These are phyloP conservation scores for Orycteropus afer DNA, from an alignment of 2,113 vertebrate genomes.

Conservation along the genomic window DNA sequence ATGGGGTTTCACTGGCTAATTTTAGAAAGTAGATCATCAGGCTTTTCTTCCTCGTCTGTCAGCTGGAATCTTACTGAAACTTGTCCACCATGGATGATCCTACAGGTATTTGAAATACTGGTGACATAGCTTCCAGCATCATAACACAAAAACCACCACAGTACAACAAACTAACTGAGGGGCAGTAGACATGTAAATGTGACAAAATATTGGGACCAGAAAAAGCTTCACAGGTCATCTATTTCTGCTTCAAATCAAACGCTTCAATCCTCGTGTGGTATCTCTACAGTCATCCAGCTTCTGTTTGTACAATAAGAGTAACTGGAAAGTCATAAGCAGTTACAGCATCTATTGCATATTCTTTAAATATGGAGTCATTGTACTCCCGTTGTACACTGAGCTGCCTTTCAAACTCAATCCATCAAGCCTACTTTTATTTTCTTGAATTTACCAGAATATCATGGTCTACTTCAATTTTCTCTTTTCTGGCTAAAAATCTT, in stretches of 20 bases:
- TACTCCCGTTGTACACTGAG: not conserved
- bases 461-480: not conserved
- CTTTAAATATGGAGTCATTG: not conserved
- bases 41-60: not conserved
- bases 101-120: not conserved
- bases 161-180: not conserved
- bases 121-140: not conserved
- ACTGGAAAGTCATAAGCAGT: not conserved
- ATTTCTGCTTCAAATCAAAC: not conserved
- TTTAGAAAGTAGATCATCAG: not conserved
- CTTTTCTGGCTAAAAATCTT: not conserved
- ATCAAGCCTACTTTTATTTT: not conserved
- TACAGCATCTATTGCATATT: not conserved
- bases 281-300: not conserved
- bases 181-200: not conserved
- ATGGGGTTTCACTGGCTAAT: too few species aligned
- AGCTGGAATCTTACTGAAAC: not conserved
- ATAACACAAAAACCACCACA: not conserved
- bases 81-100: not conserved
- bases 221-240: not conserved
- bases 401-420: not conserved
- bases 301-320: not conserved
- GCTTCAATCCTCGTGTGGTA: not conserved
- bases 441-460: not conserved
- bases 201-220: not conserved